Evolutionary conservation across 2,113 vertebrate genomes (phyloP), one percentile per base, ranked within the genome.

Genomic region (Crypturellus undulatus): DNA sequence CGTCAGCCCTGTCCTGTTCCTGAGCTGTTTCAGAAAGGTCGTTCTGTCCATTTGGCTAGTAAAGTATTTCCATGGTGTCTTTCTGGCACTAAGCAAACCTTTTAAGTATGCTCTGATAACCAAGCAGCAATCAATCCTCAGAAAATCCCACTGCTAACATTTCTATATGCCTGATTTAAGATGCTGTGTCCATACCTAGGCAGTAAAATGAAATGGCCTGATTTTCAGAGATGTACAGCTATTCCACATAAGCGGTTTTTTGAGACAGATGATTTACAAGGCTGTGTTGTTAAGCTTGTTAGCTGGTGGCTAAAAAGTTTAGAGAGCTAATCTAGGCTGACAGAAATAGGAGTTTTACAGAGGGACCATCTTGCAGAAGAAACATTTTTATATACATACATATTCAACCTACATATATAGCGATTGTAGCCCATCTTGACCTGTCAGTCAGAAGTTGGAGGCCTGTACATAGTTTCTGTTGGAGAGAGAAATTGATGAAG

Each of bases 241-340:
- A 79, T 18, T 93, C 59, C 42, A 69, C 49, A 0, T 70, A 77
- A 94, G 81, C 87, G 93, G 78, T 43, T 79, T 87, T 84, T 52
- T 67, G 89, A 92, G 87, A 79, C 67, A 87, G 56, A 84, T 92
- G 79, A 95, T 92, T 94, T 95, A 96, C 78, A 91, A 92, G 63
- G 45, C 54, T 80, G 36, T 78, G 71, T 56, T 91, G 78, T 69
- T 87, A 92, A 93, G 80, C 84, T 84, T 89, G 89, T 93, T 84
- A 91, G 40, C 84, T 93, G 58, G 52, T 89, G 84, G 73, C 87
- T 93, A 54, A 80, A 18, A 91, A 92, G 58, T 91, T 93, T 77
- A 85, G 78, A 87, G 87, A 67, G 45, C 86, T 94, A 91, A 95
- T 89, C 78, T 82, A 52, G 92, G 83, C 42, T 89, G 91, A 91